Percentiles rank a stretch among this genome's conserved stretches.
Conservation (phyloP, 1,140 invertebrate species). For the Telenomus remus region DNA sequence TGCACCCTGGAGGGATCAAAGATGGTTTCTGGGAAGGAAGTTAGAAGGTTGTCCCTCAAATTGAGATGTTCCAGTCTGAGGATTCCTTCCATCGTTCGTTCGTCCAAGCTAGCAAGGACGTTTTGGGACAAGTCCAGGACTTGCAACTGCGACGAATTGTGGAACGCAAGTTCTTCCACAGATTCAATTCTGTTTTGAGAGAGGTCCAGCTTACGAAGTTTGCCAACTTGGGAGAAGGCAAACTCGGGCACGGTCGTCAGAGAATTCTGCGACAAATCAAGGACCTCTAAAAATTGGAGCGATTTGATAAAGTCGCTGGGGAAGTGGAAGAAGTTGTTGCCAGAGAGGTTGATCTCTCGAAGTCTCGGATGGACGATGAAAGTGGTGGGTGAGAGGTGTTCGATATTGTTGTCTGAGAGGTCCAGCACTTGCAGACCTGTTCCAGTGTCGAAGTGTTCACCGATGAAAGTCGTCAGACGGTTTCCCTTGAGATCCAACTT, state of each 20-base stretch:
- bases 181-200: slow-evolving; percentile 85
- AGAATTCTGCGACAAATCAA: slow-evolving; percentile 86
- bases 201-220: slow-evolving; percentile 81
- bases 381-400: slow-evolving; percentile 84
- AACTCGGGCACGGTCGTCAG: slow-evolving; percentile 87
- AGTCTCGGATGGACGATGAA: slow-evolving; percentile 88
- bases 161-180: slow-evolving; percentile 90
- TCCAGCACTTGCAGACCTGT: slow-evolving; percentile 85
- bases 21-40: slow-evolving; percentile 86
- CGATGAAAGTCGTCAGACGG: slow-evolving; percentile 83
- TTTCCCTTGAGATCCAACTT: slow-evolving; percentile 86
- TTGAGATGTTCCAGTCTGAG: slow-evolving; percentile 84
- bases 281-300: slow-evolving; percentile 82
- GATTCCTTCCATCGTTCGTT: slow-evolving; percentile 88
- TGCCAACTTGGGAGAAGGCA: slow-evolving; percentile 87
- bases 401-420: slow-evolving; percentile 85
- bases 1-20: slow-evolving; percentile 87
- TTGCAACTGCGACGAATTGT: slow-evolving; percentile 92
- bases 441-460: slow-evolving; percentile 85
- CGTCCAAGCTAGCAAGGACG: slow-evolving; percentile 83
- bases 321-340: slow-evolving; percentile 88
- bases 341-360: slow-evolving; percentile 79
- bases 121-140: slow-evolving; percentile 85
- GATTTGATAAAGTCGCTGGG: slow-evolving; percentile 86
- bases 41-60: slow-evolving; percentile 83